These are phyloP conservation scores for Hippotragus niger DNA, from an alignment of 2,113 vertebrate genomes.

Conservation along the genomic window DNA sequence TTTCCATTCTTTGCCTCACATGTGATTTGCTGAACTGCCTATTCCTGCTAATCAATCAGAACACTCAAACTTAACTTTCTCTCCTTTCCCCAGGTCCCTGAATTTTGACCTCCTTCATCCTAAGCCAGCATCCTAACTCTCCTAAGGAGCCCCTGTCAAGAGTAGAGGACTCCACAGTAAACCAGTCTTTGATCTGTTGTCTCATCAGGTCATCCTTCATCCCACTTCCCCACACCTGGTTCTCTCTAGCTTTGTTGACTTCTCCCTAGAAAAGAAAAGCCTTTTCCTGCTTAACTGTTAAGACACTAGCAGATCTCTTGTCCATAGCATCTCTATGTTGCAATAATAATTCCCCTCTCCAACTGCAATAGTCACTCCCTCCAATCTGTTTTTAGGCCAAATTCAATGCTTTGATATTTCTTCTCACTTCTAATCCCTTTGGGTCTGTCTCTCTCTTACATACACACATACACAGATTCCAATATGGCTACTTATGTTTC, in stretches of 20 bases:
- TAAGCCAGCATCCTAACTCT: not conserved
- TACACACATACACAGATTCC: not conserved
- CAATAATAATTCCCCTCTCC: not conserved
- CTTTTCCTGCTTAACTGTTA: not conserved
- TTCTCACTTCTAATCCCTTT: not conserved
- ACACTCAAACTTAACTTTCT: not conserved
- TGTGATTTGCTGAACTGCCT: not conserved
- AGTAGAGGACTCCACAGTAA: not conserved
- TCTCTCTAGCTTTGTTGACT: not conserved
- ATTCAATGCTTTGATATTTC: not conserved
- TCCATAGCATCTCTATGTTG: not conserved
- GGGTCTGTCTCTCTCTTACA: not conserved
- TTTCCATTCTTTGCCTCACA: not conserved
- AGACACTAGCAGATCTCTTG: not conserved
- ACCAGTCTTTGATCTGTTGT: not conserved
- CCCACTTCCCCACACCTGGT: not conserved
- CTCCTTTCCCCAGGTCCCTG: not conserved
- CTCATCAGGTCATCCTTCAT: not conserved
- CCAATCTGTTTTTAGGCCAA: not conserved
- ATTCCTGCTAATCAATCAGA: not conserved
- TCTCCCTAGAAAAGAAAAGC: not conserved
- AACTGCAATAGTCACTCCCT: not conserved
- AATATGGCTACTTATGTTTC: not conserved
- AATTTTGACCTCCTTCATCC: not conserved
- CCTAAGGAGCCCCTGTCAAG: not conserved